These are phyloP conservation scores for Serilophus lunatus DNA, from an alignment of 2,113 vertebrate species.

Conservation along the genomic window DNA sequence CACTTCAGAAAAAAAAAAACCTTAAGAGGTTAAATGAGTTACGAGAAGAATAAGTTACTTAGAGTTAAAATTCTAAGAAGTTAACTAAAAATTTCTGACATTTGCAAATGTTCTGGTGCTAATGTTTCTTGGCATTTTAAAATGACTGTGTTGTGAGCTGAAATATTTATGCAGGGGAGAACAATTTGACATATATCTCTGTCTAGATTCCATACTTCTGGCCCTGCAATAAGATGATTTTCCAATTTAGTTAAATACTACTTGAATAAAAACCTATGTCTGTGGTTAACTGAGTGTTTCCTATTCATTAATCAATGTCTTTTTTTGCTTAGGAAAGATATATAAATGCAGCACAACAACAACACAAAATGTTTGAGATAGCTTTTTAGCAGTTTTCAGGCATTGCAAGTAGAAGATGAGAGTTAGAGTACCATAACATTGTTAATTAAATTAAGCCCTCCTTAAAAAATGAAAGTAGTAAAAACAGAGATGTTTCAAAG, in stretches of 20 bases:
- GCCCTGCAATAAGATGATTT: background rate
- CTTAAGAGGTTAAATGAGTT: background rate
- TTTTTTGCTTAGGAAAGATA: background rate
- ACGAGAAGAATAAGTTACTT: background rate
- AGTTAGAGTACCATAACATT: background rate
- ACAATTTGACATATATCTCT: background rate
- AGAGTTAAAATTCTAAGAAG: background rate
- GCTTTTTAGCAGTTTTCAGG: background rate
- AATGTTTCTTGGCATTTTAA: background rate
- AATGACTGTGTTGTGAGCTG: background rate
- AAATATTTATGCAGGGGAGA: background rate
- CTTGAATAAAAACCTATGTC: background rate
- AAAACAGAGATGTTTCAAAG: background rate
- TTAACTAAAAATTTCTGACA: background rate
- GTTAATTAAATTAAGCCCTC: background rate
- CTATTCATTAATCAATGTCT: background rate
- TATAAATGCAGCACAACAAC: background rate
- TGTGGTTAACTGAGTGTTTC: background rate
- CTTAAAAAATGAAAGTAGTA: background rate
- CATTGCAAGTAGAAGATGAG: background rate
- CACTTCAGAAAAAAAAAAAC: background rate
- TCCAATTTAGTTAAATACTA: background rate
- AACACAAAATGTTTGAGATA: background rate
- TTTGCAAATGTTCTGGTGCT: background rate
- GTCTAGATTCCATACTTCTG: background rate